Conservation (phyloP, 1,140 invertebrate species). For the Monochamus saltuarius region DNA sequence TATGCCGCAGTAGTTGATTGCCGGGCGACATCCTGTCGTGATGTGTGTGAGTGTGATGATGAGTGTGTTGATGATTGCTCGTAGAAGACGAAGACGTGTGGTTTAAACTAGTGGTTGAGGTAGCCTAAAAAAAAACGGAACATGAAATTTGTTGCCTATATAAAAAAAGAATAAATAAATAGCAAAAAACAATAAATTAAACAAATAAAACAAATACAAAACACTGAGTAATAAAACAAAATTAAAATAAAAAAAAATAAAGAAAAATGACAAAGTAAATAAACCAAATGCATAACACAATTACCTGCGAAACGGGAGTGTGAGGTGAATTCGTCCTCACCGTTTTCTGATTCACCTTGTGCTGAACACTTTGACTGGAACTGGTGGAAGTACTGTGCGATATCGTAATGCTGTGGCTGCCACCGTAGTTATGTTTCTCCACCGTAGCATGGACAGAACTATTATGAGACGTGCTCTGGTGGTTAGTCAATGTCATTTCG, state of each 20-base stretch:
- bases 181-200: too few relatives aligned
- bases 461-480: constrained; percentile 63
- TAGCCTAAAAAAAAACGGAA: constrained; percentile 42
- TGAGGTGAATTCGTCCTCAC: constrained; percentile 57
- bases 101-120: constrained; percentile 54
- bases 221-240: too few relatives aligned
- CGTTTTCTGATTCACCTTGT: constrained; percentile 50
- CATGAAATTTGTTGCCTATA: not conserved
- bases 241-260: too few relatives aligned
- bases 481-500: constrained; percentile 62
- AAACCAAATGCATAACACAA: too few relatives aligned
- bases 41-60: constrained; percentile 58
- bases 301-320: constrained; percentile 50
- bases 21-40: constrained; percentile 58
- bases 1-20: constrained; percentile 43
- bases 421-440: constrained; percentile 60
- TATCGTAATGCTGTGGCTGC: constrained; percentile 61
- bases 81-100: constrained; percentile 30
- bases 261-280: too few relatives aligned
- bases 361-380: constrained; percentile 58
- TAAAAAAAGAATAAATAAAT: too few relatives aligned
- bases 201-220: too few relatives aligned
- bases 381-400: constrained; percentile 66
- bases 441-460: constrained; percentile 61
- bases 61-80: constrained; percentile 56